Base-by-base conservation (phyloP, 2,888 invertebrate genomes). In the Archips crataeganus region DNA sequence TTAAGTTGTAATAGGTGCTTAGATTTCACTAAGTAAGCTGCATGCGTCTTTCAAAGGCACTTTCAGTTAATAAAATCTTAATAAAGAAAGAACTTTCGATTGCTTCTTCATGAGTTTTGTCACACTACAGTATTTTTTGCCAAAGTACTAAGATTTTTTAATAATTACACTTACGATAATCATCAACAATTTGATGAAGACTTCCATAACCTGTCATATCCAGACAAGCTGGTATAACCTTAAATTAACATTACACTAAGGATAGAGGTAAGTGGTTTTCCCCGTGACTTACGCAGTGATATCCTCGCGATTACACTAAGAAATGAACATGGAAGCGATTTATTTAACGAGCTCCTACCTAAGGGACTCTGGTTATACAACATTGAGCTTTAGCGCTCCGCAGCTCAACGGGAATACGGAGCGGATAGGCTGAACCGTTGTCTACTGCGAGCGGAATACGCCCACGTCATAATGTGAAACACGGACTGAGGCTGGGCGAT, bases 321-420 rank as follows among this genome's bases (percentile, higher is more conserved):
- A 71, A 66, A 69, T 65, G 61, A 74, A 70, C 74, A 70, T 70
- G 63, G 72, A 60, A 76, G 63, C 72, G 76, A 76, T 76, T 76
- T 74, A 74, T 76, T 73, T 71, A 76, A 76, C 75, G 73, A 75
- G 71, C 60, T 65, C 34, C 74, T 49, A 74, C 71, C 73, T 74
- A 75, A 76, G 74, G 74, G 75, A 66, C 75, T 69, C 75, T 70
- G 69, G 76, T 74, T 71, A 70, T 73, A 66, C 74, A 75, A 76
- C 73, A 71, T 74, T 75, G 73, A 70, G 75, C 76, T 69, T 69
- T 75, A 62, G 47, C 57, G 61, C 45, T 51, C 34, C 45, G 3
- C 15, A 23, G 54, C 15, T 54, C 54, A 3, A 54, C 36, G 57
- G 65, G 39, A 70, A 61, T 65, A 60, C 54, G 64, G 60, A 51